Conservation (phyloP, 1,140 invertebrate species). For the Vanessa tameamea region DNA sequence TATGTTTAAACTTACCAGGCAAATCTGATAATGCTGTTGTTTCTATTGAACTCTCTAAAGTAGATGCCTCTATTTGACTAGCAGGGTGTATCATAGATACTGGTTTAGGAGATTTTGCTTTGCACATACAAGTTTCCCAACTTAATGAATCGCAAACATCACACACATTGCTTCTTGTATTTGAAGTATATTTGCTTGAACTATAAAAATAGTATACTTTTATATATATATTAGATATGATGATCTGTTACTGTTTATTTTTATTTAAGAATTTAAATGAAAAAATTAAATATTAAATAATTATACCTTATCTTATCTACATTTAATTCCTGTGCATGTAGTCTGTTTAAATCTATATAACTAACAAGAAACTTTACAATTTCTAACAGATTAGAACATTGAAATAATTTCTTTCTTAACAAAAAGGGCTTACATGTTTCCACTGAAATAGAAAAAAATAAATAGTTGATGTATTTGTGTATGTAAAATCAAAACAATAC, state of each 20-base stretch:
- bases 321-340: constrained; percentile 46
- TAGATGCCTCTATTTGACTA: constrained; percentile 35
- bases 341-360: constrained; percentile 60
- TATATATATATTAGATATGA: no score
- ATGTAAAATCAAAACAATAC: no score
- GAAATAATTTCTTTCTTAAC: constrained; percentile 64
- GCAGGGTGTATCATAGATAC: constrained; percentile 20
- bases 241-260: not conserved
- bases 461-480: no score
- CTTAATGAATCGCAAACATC: constrained; percentile 51
- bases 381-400: constrained; percentile 66
- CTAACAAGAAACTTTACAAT: constrained; percentile 63
- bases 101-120: constrained; percentile 29
- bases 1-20: constrained; percentile 52
- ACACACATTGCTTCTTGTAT: constrained; percentile 37
- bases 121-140: constrained; percentile 50
- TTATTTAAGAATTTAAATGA: not conserved
- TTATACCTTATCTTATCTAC: constrained; percentile 53
- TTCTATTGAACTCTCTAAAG: constrained; percentile 52
- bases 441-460: constrained; percentile 56
- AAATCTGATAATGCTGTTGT: constrained; percentile 64
- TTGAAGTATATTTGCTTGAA: constrained; percentile 24
- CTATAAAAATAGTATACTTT: constrained; percentile 21
- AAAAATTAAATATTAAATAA: not conserved
- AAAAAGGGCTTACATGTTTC: constrained; percentile 69